These are phyloP conservation scores for Porphyrio hochstetteri DNA, from an alignment of 2,113 vertebrate genomes.

Conservation along the genomic window DNA sequence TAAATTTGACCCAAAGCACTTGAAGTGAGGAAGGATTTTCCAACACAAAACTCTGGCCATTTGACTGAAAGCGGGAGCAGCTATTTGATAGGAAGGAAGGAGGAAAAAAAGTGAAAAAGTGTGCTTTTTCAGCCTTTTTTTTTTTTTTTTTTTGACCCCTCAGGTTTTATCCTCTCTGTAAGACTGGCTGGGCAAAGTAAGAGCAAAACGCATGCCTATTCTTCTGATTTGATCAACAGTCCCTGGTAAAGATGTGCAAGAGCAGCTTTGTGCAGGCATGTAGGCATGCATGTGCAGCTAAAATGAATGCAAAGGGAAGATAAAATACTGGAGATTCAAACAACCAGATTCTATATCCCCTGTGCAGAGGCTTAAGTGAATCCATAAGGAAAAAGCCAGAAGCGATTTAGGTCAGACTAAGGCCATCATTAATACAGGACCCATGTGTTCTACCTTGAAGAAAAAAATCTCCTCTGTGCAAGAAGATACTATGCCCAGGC, in stretches of 20 bases:
- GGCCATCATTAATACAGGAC: not conserved
- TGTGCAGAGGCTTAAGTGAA: not conserved
- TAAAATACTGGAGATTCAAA: not conserved
- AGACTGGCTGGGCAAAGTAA: not conserved
- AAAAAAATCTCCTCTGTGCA: not conserved
- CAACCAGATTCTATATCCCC: not conserved
- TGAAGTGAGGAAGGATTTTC: not conserved
- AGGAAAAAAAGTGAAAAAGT: too few relatives aligned
- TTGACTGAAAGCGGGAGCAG: not conserved
- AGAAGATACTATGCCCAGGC: not conserved
- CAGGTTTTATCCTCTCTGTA: not conserved
- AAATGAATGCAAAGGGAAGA: not conserved
- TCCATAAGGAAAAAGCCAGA: slow-evolving; percentile 8
- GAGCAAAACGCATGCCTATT: not conserved
- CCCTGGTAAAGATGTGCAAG: not conserved
- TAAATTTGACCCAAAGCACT: not conserved
- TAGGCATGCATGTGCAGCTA: rapidly evolving
- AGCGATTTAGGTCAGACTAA: slow-evolving; percentile 9
- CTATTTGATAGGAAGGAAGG: not conserved
- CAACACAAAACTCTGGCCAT: not conserved
- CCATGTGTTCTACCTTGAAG: not conserved
- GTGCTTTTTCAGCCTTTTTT: too few relatives aligned
- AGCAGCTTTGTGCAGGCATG: not conserved
- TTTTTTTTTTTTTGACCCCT: not conserved
- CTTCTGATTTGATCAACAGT: not conserved